These are phyloP conservation scores for Drosophila takahashii DNA, from an alignment of 1,140 invertebrate species.

Conservation along the genomic window DNA sequence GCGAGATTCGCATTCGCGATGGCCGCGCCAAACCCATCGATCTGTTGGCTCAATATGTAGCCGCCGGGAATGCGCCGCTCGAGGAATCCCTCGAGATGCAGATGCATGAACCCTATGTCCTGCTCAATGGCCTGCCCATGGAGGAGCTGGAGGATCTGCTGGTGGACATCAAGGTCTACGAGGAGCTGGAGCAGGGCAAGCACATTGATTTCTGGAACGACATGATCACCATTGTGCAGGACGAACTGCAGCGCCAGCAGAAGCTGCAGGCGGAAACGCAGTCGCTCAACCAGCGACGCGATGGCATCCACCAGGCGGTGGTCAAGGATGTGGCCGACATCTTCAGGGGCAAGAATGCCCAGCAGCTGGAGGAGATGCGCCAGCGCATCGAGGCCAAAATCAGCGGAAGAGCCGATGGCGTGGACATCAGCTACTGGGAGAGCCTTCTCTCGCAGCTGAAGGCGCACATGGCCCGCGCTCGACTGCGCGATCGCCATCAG, in stretches of 20 bases:
- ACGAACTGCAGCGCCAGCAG: conserved; percentile 96
- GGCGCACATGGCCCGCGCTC: conserved; percentile 97
- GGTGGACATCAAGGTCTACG: conserved; percentile 98
- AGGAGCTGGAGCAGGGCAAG: conserved; percentile 93
- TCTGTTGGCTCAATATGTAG: conserved; percentile 98
- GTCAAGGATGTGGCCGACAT: conserved; percentile 93
- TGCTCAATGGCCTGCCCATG: conserved; percentile 95
- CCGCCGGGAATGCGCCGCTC: conserved; percentile 91
- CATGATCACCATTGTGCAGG: conserved; percentile 97
- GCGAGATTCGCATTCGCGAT: conserved; percentile 97
- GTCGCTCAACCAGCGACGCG: conserved; percentile 88
- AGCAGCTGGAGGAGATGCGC: conserved; percentile 93
- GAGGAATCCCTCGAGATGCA: conserved; percentile 98
- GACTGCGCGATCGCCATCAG: conserved; percentile 96
- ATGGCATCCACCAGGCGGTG: conserved; percentile 97
- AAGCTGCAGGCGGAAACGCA: conserved; percentile 88
- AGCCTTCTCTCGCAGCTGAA: conserved; percentile 96
- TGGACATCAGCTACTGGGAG: conserved; percentile 99
- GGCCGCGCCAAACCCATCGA: conserved; percentile 99
- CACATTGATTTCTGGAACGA: conserved; percentile 99
- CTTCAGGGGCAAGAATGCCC: conserved; percentile 97
- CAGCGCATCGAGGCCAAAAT: conserved; percentile 96
- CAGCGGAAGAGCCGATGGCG: conserved; percentile 92
- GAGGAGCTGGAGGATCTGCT: conserved; percentile 98
- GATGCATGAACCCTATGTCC: conserved; percentile 99